These are phyloP conservation scores for Neodiprion fabricii DNA, from an alignment of 1,140 invertebrate genomes.

Conservation along the genomic window DNA sequence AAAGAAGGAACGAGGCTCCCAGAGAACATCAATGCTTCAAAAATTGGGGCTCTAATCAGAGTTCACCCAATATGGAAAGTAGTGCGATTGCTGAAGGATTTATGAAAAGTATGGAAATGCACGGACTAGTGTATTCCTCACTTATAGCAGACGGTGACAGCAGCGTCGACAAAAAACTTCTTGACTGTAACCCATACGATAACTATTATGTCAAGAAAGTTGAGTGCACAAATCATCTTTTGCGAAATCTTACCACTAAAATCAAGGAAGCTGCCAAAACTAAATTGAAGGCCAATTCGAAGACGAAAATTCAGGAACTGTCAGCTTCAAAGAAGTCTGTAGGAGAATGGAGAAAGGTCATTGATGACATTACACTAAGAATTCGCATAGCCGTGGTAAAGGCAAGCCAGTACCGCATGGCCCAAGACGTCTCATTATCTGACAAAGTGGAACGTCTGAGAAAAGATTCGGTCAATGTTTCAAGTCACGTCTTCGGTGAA, in stretches of 20 bases:
- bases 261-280: conserved; percentile 20
- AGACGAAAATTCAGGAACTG: neutral
- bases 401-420: conserved; percentile 6
- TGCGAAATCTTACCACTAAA: conserved; percentile 26
- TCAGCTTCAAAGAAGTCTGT: neutral
- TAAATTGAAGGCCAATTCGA: conserved; percentile 19
- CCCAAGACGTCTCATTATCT: neutral
- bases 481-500: conserved; percentile 33
- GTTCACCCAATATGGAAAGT: conserved; percentile 50
- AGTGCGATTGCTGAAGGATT: conserved; percentile 55
- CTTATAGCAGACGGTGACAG: conserved; percentile 58
- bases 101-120: conserved; percentile 40
- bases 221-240: conserved; percentile 44
- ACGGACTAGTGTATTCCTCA: conserved; percentile 48
- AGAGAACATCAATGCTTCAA: conserved; percentile 40
- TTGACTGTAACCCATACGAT: conserved; percentile 39
- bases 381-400: neutral
- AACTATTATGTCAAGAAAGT: conserved; percentile 48
- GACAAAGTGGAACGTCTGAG: conserved; percentile 16
- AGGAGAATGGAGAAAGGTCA: neutral
- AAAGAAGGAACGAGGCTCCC: conserved; percentile 24
- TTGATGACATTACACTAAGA: neutral
- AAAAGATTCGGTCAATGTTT: conserved; percentile 23
- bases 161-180: conserved; percentile 45
- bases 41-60: conserved; percentile 42